Evolutionary conservation across 2,113 vertebrate genomes (phyloP), one percentile per base, ranked within the genome.

Genomic region (Elephantulus edwardii): DNA sequence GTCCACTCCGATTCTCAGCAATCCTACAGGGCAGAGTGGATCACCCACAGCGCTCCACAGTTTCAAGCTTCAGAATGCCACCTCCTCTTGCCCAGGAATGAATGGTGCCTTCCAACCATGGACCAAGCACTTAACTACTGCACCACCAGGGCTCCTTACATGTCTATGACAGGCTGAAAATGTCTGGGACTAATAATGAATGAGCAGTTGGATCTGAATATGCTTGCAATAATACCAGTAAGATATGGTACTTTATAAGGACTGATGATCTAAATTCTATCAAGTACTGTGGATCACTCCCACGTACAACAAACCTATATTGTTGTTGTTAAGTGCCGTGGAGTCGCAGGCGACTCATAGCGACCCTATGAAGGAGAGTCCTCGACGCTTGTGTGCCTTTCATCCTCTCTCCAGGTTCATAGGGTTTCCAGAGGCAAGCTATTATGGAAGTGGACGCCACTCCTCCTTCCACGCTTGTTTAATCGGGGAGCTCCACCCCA

Each of bases 181-280:
- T 91, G 16, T 62, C 60, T 84, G 56, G 22, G 46, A 76, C 80
- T 93, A 83, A 83, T 86, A 93, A 76, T 83, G 46, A 94, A 80
- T 33, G 30, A 83, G 42, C 40, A 68, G 24, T 94, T 95, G 7
- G 84, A 60, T 52, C 54, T 85, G 14, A 89, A 91, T 26, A 46
- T 79, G 68, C 33, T 85, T 62, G 46, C 82, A 86, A 66, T 14
- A 88, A 66, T 64, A 86, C 28, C 40, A 86, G 85, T 50, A 84
- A 80, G 14, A 44, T 28, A 38, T n/a, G 30, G 26, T 71, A 95
- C 19, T 90, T 88, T 54, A 75, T 54, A 76, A 88, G 52, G 20
- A 80, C 1, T 83, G 50, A 90, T 62, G 35, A 85, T 7, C 42
- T 93, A 78, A 85, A 76, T 85, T 89, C 38, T 83, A 66, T 9